These are phyloP conservation scores for Chrysochloris asiatica DNA, from an alignment of 2,113 vertebrate species.

Conservation along the genomic window DNA sequence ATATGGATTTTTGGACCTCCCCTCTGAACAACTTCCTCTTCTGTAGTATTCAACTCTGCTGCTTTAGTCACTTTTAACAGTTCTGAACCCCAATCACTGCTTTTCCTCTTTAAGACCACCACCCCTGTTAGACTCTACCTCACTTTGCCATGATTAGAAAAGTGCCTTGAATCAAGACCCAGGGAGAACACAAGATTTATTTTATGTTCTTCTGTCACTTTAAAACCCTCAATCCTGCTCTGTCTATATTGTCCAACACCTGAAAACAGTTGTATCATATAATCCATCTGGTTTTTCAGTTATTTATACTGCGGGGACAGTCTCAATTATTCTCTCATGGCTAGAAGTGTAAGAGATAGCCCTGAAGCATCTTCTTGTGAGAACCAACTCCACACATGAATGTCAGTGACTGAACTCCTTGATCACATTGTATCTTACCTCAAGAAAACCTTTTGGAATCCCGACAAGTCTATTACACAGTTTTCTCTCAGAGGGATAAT, in stretches of 20 bases:
- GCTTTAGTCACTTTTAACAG: neutral
- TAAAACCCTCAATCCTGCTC: neutral
- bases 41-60: neutral
- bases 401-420: conserved; percentile 27
- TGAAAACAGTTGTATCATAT: neutral
- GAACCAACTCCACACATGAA: neutral
- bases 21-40: neutral
- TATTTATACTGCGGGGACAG: neutral
- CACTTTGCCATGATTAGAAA: neutral
- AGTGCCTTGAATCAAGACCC: neutral
- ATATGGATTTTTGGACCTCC: neutral
- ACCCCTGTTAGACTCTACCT: neutral
- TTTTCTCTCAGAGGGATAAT: neutral
- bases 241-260: neutral
- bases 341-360: neutral
- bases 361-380: neutral
- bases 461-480: neutral
- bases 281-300: neutral
- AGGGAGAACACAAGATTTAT: neutral
- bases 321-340: neutral
- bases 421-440: neutral
- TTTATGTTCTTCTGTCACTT: neutral
- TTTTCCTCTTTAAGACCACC: neutral
- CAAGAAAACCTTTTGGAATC: conserved; percentile 21
- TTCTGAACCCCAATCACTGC: neutral